These are phyloP conservation scores for Drosophila meridiana DNA, from an alignment of 2,888 invertebrate genomes.

Conservation along the genomic window DNA sequence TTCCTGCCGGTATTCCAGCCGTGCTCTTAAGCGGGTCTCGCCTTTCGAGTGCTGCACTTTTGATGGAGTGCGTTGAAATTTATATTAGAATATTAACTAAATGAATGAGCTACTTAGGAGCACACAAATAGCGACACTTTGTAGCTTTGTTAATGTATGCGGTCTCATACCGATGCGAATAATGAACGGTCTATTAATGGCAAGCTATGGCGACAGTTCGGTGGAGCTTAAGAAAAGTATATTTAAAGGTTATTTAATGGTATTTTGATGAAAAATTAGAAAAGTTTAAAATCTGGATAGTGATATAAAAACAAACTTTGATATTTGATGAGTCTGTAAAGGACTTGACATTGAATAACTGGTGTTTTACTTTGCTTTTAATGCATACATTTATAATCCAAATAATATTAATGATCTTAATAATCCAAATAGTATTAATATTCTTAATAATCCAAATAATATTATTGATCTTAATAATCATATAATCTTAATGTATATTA, in stretches of 20 bases:
- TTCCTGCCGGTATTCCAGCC: conserved; percentile 33
- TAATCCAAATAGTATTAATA: too few relatives aligned
- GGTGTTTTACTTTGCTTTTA: too few relatives aligned
- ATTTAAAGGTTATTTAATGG: not conserved
- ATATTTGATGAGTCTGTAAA: too few relatives aligned
- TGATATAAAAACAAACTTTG: not conserved
- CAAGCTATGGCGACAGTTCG: not conserved
- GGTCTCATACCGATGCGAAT: conserved; percentile 29
- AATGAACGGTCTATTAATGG: conserved; percentile 42
- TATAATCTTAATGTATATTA: too few relatives aligned
- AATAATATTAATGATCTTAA: too few relatives aligned
- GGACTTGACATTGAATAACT: too few relatives aligned
- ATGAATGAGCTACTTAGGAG: conserved; percentile 61
- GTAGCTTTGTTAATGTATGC: conserved; percentile 44
- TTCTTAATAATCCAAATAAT: too few relatives aligned
- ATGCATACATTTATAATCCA: too few relatives aligned
- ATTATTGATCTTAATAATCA: too few relatives aligned
- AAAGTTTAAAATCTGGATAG: not conserved
- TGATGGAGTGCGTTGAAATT: conserved; percentile 72
- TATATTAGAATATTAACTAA: conserved; percentile 73
- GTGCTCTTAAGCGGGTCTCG: conserved; percentile 1
- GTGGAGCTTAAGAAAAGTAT: not conserved
- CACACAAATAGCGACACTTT: conserved; percentile 47
- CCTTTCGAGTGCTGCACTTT: conserved; percentile 53
- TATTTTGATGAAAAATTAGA: not conserved